Evolutionary conservation across 2,888 invertebrate genomes (phyloP).

Genomic region (Drosophila lacicola): DNA sequence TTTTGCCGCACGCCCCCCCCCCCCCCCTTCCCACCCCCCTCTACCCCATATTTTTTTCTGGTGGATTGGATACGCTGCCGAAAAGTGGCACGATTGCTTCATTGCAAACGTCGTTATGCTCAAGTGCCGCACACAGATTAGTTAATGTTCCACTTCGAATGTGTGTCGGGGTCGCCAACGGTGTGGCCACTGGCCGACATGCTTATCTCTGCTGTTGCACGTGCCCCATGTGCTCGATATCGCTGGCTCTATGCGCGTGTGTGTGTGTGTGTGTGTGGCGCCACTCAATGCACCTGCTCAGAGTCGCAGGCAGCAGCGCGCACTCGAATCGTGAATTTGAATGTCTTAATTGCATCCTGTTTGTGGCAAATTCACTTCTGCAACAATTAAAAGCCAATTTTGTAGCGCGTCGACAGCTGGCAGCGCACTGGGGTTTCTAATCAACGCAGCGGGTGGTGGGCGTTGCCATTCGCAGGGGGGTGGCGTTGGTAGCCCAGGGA

Average conservation of each 20-base stretch:
- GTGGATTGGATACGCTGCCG: conserved; percentile 30
- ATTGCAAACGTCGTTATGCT: conserved; percentile 55
- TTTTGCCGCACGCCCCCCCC: conserved; percentile 22
- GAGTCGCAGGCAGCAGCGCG: conserved; percentile 5
- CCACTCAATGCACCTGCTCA: conserved; percentile 7
- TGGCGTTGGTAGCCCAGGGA: neutral
- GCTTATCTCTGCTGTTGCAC: conserved; percentile 51
- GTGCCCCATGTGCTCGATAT: conserved; percentile 26
- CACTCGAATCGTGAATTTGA: conserved; percentile 52
- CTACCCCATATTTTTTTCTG: neutral
- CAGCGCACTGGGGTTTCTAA: conserved; percentile 61
- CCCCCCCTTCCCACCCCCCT: neutral
- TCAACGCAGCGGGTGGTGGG: conserved; percentile 56
- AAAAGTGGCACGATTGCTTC: conserved; percentile 61
- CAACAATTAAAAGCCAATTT: conserved; percentile 78
- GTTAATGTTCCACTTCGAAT: conserved; percentile 71
- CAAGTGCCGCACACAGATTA: conserved; percentile 65
- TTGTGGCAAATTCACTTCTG: conserved; percentile 71
- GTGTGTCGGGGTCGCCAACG: conserved; percentile 44
- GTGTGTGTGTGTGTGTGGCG: conserved; percentile 1
- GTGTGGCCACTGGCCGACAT: conserved; percentile 23
- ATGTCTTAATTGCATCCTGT: conserved; percentile 79
- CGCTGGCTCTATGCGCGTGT: conserved; percentile 1
- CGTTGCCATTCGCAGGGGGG: neutral
- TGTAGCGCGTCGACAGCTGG: conserved; percentile 51